Evolutionary conservation across 2,797 vertebrate species (phyloP).

Genomic region (Monodelphis domestica): DNA sequence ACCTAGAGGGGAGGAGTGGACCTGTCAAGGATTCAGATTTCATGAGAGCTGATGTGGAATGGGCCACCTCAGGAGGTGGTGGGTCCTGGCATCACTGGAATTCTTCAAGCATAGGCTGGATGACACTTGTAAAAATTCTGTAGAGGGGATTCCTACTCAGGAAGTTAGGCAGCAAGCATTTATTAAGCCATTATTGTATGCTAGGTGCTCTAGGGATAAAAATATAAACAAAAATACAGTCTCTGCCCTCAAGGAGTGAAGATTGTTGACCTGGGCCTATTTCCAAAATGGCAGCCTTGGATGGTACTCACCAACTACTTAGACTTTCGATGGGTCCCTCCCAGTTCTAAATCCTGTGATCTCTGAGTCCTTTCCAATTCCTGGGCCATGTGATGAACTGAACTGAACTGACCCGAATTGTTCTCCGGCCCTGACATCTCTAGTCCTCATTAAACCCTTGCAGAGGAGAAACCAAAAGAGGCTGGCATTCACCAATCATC

Average conservation of each 20-base stretch:
- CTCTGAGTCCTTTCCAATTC: not conserved
- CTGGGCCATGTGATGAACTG: not conserved
- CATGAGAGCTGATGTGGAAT: not conserved
- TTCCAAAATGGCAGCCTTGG: not conserved
- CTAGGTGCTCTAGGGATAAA: not conserved
- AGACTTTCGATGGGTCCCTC: not conserved
- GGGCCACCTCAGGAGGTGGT: not conserved
- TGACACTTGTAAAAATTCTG: not conserved
- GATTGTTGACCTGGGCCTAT: not conserved
- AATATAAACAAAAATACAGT: not conserved
- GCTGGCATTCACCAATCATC: not conserved
- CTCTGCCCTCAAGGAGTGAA: not conserved
- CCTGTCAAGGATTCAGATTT: not conserved
- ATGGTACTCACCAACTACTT: not conserved
- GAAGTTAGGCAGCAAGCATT: not conserved
- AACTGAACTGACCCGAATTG: not conserved
- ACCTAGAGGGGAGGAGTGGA: not conserved
- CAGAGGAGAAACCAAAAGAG: not conserved
- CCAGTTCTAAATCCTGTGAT: not conserved
- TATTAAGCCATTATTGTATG: not conserved
- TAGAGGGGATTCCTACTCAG: not conserved
- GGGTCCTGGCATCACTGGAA: not conserved
- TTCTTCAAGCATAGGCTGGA: not conserved
- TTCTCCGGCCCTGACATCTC: not conserved
- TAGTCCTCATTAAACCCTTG: not conserved